phyloP scores from a whole-genome alignment of 1,140 invertebrate species.

The Drosophila busckii region DNA sequence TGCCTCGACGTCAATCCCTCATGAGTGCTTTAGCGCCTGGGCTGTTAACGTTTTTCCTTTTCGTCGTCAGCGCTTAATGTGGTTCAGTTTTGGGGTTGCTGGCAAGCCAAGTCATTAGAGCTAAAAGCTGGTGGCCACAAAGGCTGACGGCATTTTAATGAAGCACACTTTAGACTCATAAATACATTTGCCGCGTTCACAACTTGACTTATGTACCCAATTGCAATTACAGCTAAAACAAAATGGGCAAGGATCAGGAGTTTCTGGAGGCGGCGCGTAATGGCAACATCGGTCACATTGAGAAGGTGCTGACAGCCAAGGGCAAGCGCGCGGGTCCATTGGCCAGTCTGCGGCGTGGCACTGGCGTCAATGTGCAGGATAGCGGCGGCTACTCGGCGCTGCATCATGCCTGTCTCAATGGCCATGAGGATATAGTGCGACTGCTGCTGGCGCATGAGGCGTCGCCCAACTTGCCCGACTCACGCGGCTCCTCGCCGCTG shows the following conservation, averaged over 20 bases:
- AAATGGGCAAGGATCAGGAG: slow-evolving; percentile 97
- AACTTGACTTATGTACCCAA: slow-evolving; percentile 31
- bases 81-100: slow-evolving; percentile 3
- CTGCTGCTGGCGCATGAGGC: slow-evolving; percentile 92
- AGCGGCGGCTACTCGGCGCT: slow-evolving; percentile 96
- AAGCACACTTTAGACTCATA: slow-evolving; percentile 69
- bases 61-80: slow-evolving; percentile 25
- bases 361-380: slow-evolving; percentile 95
- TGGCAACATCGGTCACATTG: slow-evolving; percentile 92
- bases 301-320: slow-evolving; percentile 93
- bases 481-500: slow-evolving; percentile 90
- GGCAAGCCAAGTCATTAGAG: slow-evolving; percentile 63
- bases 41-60: slow-evolving; percentile 31
- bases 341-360: slow-evolving; percentile 91
- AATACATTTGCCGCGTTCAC: slow-evolving; percentile 24
- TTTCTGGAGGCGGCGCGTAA: slow-evolving; percentile 95
- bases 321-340: slow-evolving; percentile 94
- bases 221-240: slow-evolving; percentile 29
- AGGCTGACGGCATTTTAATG: slow-evolving; percentile 68
- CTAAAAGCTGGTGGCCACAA: slow-evolving; percentile 42
- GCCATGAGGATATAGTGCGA: slow-evolving; percentile 95
- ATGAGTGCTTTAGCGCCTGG: background rate
- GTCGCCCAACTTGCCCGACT: slow-evolving; percentile 91
- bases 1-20: slow-evolving; percentile 9
- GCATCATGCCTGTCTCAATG: slow-evolving; percentile 96